phyloP scores from a whole-genome alignment of 2,113 vertebrate genomes.

The Dendrocopos noguchii region DNA sequence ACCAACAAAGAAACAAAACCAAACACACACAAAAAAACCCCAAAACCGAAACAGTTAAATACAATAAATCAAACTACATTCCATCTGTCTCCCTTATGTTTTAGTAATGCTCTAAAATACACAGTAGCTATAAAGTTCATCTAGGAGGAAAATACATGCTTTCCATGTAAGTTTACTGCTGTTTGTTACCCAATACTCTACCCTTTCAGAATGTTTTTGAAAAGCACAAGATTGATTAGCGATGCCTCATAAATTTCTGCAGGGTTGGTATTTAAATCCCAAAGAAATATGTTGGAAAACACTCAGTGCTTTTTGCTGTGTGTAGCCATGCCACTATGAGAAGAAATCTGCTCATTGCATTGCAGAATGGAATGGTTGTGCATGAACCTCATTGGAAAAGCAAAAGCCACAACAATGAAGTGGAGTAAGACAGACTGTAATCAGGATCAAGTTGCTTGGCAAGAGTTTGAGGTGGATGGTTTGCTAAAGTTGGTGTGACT shows the following conservation, averaged over 20 bases:
- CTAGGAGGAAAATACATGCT: neutral
- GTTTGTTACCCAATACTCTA: neutral
- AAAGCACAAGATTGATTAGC: neutral
- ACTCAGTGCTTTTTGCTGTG: neutral
- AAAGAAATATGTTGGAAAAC: neutral
- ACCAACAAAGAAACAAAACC: too few relatives aligned
- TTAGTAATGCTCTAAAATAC: neutral
- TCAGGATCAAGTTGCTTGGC: neutral
- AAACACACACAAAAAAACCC: too few relatives aligned
- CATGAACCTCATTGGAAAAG: neutral
- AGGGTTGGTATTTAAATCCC: neutral
- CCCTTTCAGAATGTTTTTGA: neutral
- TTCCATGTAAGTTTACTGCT: neutral
- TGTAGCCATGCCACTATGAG: fast-evolving
- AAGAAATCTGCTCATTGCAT: neutral
- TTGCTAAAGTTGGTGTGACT: neutral
- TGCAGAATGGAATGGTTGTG: neutral
- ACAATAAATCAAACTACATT: neutral
- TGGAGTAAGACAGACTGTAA: neutral
- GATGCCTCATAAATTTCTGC: neutral
- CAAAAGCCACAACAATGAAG: neutral
- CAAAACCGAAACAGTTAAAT: neutral
- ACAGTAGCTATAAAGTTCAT: neutral
- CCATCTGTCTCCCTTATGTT: neutral
- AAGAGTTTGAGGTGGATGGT: neutral